Percentiles rank a stretch among this genome's conserved stretches.
These are phyloP conservation scores for Sebastolobus alascanus DNA, from an alignment of 2,797 vertebrate genomes.

Conservation along the genomic window DNA sequence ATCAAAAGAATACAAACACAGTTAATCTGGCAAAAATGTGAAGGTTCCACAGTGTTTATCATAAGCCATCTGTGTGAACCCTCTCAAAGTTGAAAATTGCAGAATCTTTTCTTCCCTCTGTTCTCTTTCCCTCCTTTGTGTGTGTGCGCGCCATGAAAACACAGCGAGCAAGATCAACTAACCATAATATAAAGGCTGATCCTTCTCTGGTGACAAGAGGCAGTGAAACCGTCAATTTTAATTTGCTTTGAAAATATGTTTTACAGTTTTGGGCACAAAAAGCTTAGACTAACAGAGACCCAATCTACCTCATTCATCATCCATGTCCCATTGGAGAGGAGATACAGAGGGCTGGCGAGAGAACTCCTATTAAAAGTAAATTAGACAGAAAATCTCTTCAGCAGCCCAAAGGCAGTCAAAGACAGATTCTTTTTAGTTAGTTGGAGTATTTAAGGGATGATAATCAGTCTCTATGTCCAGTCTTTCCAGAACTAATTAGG, in stretches of 20 bases:
- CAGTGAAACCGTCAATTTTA: conserved; percentile 67
- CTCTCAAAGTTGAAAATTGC: conserved; percentile 70
- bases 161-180: conserved; percentile 53
- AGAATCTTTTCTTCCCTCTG: conserved; percentile 68
- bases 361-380: conserved; percentile 71
- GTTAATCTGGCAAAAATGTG: conserved; percentile 83
- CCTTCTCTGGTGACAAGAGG: conserved; percentile 64
- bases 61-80: conserved; percentile 84
- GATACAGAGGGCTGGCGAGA: conserved; percentile 57
- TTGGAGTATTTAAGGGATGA: conserved; percentile 34
- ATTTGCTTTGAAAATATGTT: conserved; percentile 71
- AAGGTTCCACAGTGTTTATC: conserved; percentile 80
- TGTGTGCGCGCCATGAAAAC: conserved; percentile 50
- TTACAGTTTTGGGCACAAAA: conserved; percentile 60
- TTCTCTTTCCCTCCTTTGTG: conserved; percentile 59
- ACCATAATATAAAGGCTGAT: conserved; percentile 50
- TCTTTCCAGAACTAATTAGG: conserved; percentile 40
- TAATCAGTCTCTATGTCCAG: conserved; percentile 33
- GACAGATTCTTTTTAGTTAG: conserved; percentile 42
- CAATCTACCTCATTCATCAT: conserved; percentile 66
- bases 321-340: conserved; percentile 47
- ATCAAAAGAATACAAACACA: conserved; percentile 82
- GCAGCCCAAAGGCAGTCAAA: conserved; percentile 59
- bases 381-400: conserved; percentile 75
- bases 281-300: conserved; percentile 58